These are phyloP conservation scores for Pithys albifrons DNA, from an alignment of 2,113 vertebrate species.

Conservation along the genomic window DNA sequence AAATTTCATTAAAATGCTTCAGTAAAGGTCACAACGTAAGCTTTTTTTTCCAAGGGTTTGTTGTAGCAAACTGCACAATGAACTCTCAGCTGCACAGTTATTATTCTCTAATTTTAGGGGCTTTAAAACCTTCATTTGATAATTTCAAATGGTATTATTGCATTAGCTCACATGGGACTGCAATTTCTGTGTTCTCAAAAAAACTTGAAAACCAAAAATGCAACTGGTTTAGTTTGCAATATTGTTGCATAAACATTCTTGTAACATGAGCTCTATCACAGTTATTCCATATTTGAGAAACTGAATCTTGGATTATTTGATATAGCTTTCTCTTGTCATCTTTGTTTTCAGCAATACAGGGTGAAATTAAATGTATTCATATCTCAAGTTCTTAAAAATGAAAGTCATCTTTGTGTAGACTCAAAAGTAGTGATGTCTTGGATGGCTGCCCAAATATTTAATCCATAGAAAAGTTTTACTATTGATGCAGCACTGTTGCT, in stretches of 20 bases:
- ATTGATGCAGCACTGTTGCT: slow-evolving; percentile 60
- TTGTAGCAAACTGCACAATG: background rate
- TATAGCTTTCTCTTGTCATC: background rate
- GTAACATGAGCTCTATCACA: background rate
- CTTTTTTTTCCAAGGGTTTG: slow-evolving; percentile 24
- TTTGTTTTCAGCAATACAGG: slow-evolving; percentile 55
- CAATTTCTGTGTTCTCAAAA: background rate
- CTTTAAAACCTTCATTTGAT: slow-evolving; percentile 45
- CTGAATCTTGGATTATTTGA: background rate
- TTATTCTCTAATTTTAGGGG: slow-evolving; percentile 8
- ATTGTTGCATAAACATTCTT: background rate
- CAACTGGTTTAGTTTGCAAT: background rate
- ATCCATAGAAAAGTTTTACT: slow-evolving; percentile 58
- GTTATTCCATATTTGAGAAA: background rate
- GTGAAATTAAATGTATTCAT: slow-evolving; percentile 48
- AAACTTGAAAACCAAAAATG: background rate
- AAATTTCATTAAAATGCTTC: slow-evolving; percentile 8
- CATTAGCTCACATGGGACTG: slow-evolving; percentile 3
- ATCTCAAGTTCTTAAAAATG: slow-evolving; percentile 34
- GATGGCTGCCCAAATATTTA: slow-evolving; percentile 59
- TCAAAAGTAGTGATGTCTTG: slow-evolving; percentile 40
- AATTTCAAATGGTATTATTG: background rate
- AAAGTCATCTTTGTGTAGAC: slow-evolving; percentile 36
- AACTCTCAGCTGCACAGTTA: background rate
- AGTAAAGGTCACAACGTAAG: background rate